phyloP scores from a whole-genome alignment of 2,113 vertebrate genomes.

The Scolopax mira region DNA sequence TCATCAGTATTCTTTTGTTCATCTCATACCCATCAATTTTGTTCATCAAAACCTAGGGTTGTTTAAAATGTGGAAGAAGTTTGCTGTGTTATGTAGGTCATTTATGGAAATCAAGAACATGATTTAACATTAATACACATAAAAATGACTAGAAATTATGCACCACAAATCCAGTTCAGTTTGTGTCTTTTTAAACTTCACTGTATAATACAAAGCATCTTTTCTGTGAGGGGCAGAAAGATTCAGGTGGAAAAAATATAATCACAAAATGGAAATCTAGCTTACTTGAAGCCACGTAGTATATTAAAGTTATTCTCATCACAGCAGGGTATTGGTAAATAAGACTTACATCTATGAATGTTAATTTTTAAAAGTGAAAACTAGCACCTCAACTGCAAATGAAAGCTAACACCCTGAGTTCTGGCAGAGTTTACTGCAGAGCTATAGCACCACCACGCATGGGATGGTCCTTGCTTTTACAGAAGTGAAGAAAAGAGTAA shows the following conservation, averaged over 20 bases:
- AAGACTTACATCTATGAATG: slow-evolving; percentile 47
- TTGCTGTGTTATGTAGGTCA: slow-evolving; percentile 24
- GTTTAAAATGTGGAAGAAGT: slow-evolving; percentile 27
- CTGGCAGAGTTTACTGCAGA: background rate
- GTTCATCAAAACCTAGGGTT: slow-evolving; percentile 41
- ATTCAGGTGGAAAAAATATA: slow-evolving; percentile 33
- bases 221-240: slow-evolving; percentile 19
- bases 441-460: background rate
- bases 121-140: slow-evolving; percentile 61
- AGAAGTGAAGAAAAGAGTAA: background rate
- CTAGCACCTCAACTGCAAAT: background rate
- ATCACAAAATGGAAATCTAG: slow-evolving; percentile 39
- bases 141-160: slow-evolving; percentile 43
- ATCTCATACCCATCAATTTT: slow-evolving; percentile 56
- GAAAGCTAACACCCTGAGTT: background rate
- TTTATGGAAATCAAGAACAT: slow-evolving; percentile 65
- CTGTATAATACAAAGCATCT: slow-evolving; percentile 16
- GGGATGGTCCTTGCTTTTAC: background rate
- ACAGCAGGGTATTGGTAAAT: slow-evolving; percentile 61
- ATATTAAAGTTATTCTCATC: slow-evolving; percentile 54
- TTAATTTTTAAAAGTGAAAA: slow-evolving; percentile 36
- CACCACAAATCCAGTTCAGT: slow-evolving; percentile 16
- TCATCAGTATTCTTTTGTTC: slow-evolving; percentile 62
- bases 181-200: slow-evolving; percentile 14
- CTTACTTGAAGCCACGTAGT: background rate